Base-by-base conservation (phyloP, 2,888 invertebrate species). In the Matsumyia berberina region DNA sequence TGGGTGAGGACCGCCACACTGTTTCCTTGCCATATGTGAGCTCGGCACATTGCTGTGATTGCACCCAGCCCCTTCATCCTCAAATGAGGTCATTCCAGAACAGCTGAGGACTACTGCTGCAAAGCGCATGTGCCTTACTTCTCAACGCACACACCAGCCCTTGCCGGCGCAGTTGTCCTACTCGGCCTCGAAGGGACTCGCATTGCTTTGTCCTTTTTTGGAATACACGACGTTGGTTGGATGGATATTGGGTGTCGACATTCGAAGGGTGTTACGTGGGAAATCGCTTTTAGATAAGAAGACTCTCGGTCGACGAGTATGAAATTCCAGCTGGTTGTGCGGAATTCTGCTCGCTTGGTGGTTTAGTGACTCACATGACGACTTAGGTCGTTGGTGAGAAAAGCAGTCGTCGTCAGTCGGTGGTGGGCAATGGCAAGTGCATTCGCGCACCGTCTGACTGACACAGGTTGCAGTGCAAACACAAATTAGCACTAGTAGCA, bases 341-440 rank as follows among this genome's bases (percentile, higher is more conserved):
- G 19, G 19, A 67, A 35, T 81, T 49, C 72, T 80, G 70, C 4
- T 60, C n/a, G 69, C 91, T 90, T 89, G 87, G 87, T 90, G 78
- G 79, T 89, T 89, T 89, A 88, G 91, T 90, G 90, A 91, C 91
- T 91, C 90, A 90, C 89, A 90, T 91, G 91, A 91, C 91, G 91
- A 76, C 74, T 76, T 76, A 39, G 33, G 58, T 49, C 49, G 49
- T 60, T 80, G 66, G 67, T 74, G 78, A 79, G 70, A 72, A 72
- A 79, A 58, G 57, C 64, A 37, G 60, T 77, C 69, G 53, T 42
- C 29, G 29, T 9, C 42, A 24, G n/a, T n/a, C 24, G 4, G 24
- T 24, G 24, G 4, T 24, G 24, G 24, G 24, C 24, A 24, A 4
- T 1, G 24, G 24, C 24, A 24, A 24, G 24, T 39, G 35, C 35